Percentiles rank a stretch among this genome's conserved stretches.
Conservation (phyloP, 2,113 vertebrate genomes). For the Junco hyemalis region DNA sequence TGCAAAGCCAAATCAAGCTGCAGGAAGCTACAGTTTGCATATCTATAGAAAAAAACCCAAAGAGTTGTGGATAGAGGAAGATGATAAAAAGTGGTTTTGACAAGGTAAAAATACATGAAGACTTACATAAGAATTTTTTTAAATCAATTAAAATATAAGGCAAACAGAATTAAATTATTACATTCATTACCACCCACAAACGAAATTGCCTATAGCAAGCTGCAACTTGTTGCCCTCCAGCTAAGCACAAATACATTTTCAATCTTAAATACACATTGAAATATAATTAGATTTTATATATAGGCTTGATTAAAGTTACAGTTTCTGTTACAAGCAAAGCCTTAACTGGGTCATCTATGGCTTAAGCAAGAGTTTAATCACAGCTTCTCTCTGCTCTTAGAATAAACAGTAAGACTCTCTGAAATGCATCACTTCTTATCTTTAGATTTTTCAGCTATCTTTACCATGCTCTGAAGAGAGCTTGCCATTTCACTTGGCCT, state of each 20-base stretch:
- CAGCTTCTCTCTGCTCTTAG: background rate
- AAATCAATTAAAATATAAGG: background rate
- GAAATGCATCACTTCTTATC: background rate
- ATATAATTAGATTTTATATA: constrained; percentile 37
- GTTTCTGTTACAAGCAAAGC: background rate
- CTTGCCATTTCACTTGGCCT: background rate
- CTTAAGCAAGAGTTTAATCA: constrained; percentile 27
- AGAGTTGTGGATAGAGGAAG: background rate
- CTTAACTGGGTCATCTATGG: constrained; percentile 51
- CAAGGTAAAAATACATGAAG: background rate
- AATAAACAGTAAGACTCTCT: background rate
- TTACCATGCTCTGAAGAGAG: background rate
- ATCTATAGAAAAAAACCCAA: background rate
- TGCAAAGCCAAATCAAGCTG: background rate
- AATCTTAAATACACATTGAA: background rate
- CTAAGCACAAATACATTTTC: background rate
- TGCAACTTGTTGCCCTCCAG: background rate
- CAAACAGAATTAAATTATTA: background rate
- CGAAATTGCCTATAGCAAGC: background rate
- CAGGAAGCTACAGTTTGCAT: background rate
- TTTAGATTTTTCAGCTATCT: background rate
- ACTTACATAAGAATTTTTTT: background rate
- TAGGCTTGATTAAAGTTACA: constrained; percentile 14
- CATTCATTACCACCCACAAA: background rate
- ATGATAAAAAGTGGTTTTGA: background rate